These are phyloP conservation scores for Tetraodon nigroviridis DNA, from an alignment of 2,113 vertebrate genomes.

Conservation along the genomic window DNA sequence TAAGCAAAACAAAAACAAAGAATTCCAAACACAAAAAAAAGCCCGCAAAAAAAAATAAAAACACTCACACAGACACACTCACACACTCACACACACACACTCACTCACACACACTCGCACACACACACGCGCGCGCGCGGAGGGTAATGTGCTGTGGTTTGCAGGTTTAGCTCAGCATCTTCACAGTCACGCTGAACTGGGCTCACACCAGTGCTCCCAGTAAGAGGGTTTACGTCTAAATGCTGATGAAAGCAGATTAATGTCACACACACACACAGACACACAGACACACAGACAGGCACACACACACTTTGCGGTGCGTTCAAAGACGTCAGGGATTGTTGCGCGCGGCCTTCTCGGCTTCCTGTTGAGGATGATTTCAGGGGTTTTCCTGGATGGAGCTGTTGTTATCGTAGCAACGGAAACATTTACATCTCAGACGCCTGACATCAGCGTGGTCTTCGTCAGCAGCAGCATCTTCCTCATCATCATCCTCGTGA, in stretches of 20 bases:
- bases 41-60: no score
- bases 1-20: no score
- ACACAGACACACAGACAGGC: neutral
- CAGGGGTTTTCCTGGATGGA: no score
- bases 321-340: no score
- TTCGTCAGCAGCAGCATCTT: neutral
- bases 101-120: slow-evolving; percentile 10
- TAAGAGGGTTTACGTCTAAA: neutral
- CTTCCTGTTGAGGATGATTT: no score
- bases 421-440: no score
- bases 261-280: neutral
- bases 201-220: slow-evolving; percentile 20
- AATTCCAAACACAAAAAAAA: no score
- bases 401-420: no score
- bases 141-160: slow-evolving; percentile 38
- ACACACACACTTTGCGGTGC: no score
- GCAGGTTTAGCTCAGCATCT: slow-evolving; percentile 6
- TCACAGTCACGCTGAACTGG: slow-evolving; percentile 19
- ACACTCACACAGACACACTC: no score
- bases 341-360: no score
- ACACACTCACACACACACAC: slow-evolving; percentile 30
- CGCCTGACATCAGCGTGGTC: neutral
- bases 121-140: neutral
- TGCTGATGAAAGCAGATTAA: neutral
- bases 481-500: neutral